Conservation (phyloP, 2,797 vertebrate genomes). For the Pseudocheirus occidentalis region DNA sequence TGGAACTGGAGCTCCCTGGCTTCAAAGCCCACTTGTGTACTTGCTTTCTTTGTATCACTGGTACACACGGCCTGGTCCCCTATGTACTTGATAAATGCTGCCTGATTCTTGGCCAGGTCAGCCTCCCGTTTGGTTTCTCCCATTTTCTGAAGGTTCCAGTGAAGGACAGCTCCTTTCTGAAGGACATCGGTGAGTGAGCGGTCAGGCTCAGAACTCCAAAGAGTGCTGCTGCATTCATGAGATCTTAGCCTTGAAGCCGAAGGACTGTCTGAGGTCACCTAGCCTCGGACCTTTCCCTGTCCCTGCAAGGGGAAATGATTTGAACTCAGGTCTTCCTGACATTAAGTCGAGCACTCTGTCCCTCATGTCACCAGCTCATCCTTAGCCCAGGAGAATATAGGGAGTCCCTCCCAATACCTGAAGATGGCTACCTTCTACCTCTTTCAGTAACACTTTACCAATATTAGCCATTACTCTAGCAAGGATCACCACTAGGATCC, state of each 20-base stretch:
- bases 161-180: conserved; percentile 6
- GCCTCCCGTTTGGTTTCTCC: not conserved
- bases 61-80: not conserved
- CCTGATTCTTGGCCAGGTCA: not conserved
- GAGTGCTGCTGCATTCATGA: not conserved
- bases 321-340: too few species aligned
- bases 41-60: not conserved
- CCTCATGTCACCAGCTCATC: not conserved
- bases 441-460: not conserved
- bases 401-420: not conserved
- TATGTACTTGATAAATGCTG: not conserved
- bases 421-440: not conserved
- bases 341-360: too few species aligned
- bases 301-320: not conserved
- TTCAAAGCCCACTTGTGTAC: not conserved
- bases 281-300: not conserved
- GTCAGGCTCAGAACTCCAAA: not conserved
- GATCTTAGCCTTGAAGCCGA: too few species aligned
- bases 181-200: not conserved
- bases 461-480: not conserved
- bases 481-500: not conserved
- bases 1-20: not conserved
- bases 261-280: not conserved
- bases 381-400: not conserved
- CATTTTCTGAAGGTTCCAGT: conserved; percentile 2